Evolutionary conservation across 2,888 invertebrate species (phyloP), one percentile per base, ranked within the genome.

Genomic region (Platypus cylindrus): DNA sequence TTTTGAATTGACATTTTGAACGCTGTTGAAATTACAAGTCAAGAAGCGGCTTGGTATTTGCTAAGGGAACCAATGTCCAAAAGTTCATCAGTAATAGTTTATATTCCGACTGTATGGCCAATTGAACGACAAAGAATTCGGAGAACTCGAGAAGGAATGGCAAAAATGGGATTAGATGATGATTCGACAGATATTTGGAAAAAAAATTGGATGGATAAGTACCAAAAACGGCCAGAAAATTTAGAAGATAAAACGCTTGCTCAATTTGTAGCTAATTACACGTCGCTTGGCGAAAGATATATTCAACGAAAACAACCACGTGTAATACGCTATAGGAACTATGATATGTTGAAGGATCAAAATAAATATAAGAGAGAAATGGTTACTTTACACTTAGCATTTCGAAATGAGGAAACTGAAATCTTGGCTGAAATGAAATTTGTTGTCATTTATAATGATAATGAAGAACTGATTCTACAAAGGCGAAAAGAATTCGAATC

Each of bases 41-140:
- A 62, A 55, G 60, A 63, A 50, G 60, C 62, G 30, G 63, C 62
- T 34, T 64, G 62, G 62, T 63, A 54, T 51, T 39, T 65, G 2
- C 39, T 65, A 28, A 46, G 61, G 17, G 49, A 60, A 39, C 59
- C 60, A 7, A 65, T 64, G 62, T 55, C 54, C 11, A 48, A 56
- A 44, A 32, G 50, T 35, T 56, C 54, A 4, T 27, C 37, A 25
- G 36, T 43, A 25, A 36, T 58, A 34, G 49, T 49, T 28, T 57
- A 53, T 45, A 61, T 60, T 3, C 52, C 56, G 20, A 60, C 58
- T 17, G 41, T 54, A 12, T 58, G 55, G 56, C 61, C 62, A 1
- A 30, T 47, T 25, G 60, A 63, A 41, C 49, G 63, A 32, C 54
- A 51, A 26, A 41, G 55, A 36, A 50, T 51, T 32, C 48, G 39